A percentile compares a stretch with the other conserved stretches of the same genome.
Evolutionary conservation across 2,888 invertebrate genomes (phyloP).

Genomic region (Malachius bipustulatus): DNA sequence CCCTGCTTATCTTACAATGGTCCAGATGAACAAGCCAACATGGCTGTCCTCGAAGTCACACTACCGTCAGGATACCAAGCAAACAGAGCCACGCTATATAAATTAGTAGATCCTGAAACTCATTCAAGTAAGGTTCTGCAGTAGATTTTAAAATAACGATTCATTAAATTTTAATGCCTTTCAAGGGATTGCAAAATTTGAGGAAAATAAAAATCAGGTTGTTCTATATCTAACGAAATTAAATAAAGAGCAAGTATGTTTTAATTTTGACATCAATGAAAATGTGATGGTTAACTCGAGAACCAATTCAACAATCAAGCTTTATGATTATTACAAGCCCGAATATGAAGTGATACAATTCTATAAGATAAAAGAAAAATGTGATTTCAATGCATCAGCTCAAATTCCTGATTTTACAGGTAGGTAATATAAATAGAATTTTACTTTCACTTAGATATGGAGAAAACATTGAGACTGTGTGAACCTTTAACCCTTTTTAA

Average conservation of each 20-base stretch:
- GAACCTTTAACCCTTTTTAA: no score
- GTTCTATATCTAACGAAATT: constrained; percentile 43
- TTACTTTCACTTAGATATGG: not conserved
- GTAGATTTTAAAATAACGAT: constrained; percentile 5
- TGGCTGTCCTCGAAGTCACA: constrained; percentile 49
- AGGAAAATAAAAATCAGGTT: constrained; percentile 39
- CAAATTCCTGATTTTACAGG: constrained; percentile 16
- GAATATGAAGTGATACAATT: constrained; percentile 31
- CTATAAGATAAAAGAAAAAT: constrained; percentile 22
- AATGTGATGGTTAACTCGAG: constrained; percentile 38
- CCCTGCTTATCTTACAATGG: constrained; percentile 32
- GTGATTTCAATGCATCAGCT: constrained; percentile 14
- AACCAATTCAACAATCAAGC: constrained; percentile 42
- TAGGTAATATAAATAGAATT: constrained; percentile 5
- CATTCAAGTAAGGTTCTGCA: constrained; percentile 17
- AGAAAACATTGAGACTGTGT: not conserved
- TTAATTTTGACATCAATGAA: constrained; percentile 39
- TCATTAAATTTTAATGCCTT: constrained; percentile 10
- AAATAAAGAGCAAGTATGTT: constrained; percentile 36
- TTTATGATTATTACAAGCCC: constrained; percentile 55
- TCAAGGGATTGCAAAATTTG: constrained; percentile 42
- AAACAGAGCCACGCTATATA: constrained; percentile 45
- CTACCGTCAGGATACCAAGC: constrained; percentile 53
- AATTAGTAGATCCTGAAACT: constrained; percentile 36
- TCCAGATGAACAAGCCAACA: constrained; percentile 43